Evolutionary conservation across 35 echinoderm and acorn worm genomes (phyloP).

Genomic region (Apostichopus japonicus): DNA sequence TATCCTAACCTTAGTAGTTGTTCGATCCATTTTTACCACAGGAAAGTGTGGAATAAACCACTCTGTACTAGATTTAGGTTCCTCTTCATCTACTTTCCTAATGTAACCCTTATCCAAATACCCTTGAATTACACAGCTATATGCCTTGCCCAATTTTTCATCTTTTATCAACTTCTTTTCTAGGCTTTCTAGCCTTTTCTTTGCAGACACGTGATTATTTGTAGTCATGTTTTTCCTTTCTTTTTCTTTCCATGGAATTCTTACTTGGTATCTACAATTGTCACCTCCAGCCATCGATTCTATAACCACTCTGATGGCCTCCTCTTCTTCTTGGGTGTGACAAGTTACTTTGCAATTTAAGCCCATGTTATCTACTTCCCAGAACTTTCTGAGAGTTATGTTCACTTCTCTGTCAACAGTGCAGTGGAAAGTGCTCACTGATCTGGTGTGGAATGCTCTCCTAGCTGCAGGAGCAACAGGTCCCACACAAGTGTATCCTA

Average conservation of each 20-base stretch:
- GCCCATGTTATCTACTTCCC: too few relatives aligned
- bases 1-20: too few relatives aligned
- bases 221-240: not conserved
- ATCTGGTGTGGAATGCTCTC: not conserved
- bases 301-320: not conserved
- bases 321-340: slow-evolving; percentile 9
- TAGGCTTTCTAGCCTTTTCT: too few relatives aligned
- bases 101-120: slow-evolving; percentile 54
- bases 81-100: not conserved
- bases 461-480: not conserved
- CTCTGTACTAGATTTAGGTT: not conserved
- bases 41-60: slow-evolving; percentile 69
- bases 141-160: not conserved
- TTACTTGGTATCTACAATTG: not conserved
- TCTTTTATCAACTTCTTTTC: slow-evolving; percentile 38
- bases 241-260: slow-evolving; percentile 52
- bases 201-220: slow-evolving; percentile 7
- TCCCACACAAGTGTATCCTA: slow-evolving; percentile 55
- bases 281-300: not conserved
- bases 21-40: slow-evolving; percentile 51
- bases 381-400: too few relatives aligned
- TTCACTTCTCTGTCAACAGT: too few relatives aligned
- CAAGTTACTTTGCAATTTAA: too few relatives aligned
- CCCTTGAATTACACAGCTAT: slow-evolving; percentile 22
- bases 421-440: too few relatives aligned